A percentile compares a stretch with the other conserved stretches of the same genome.
phyloP scores from a whole-genome alignment of 2,113 vertebrate species.

The Leucosticte australis region DNA sequence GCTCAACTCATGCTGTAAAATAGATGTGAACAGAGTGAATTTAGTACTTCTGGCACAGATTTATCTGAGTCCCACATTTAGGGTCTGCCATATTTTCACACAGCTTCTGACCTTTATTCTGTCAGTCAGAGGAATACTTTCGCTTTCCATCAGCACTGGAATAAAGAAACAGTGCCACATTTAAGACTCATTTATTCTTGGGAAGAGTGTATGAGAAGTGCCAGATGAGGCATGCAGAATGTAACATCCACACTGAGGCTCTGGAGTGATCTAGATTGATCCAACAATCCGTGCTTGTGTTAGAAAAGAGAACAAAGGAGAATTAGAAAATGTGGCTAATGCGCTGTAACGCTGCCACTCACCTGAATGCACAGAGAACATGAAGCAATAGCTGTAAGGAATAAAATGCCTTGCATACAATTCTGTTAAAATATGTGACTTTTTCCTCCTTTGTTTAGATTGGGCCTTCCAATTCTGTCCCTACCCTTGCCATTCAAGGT shows the following conservation, averaged over 20 bases:
- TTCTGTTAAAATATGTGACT: neutral
- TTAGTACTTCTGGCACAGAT: neutral
- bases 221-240: neutral
- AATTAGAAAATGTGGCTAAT: neutral
- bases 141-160: neutral
- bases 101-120: neutral
- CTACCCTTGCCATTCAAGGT: neutral
- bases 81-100: neutral
- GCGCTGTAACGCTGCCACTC: neutral
- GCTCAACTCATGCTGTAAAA: neutral
- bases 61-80: neutral
- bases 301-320: neutral
- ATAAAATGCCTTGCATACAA: neutral
- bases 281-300: neutral
- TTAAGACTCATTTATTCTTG: neutral
- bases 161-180: neutral
- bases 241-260: neutral
- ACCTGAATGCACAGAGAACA: neutral
- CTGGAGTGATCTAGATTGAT: neutral
- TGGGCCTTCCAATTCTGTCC: rapidly evolving
- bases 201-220: neutral
- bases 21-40: neutral
- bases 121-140: neutral
- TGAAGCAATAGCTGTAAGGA: neutral
- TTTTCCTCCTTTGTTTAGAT: neutral